Percentiles rank a stretch among this genome's conserved stretches.
phyloP scores from a whole-genome alignment of 2,797 vertebrate genomes.

The Chaunax sp. region DNA sequence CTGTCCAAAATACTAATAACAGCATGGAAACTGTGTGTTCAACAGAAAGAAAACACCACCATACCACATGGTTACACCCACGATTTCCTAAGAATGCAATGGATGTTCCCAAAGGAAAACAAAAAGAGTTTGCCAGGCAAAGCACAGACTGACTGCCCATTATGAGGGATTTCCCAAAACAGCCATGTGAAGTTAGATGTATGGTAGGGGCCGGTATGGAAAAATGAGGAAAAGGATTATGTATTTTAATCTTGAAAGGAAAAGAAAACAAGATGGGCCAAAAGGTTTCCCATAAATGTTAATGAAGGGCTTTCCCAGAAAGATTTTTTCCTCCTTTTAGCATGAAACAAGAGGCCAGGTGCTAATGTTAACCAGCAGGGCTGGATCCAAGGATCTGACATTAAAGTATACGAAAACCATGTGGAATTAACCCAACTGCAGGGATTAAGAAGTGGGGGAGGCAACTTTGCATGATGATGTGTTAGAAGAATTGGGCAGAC shows the following conservation, averaged over 20 bases:
- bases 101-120: slow-evolving; percentile 75
- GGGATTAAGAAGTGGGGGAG: slow-evolving; percentile 45
- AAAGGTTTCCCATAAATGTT: slow-evolving; percentile 83
- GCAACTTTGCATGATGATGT: slow-evolving; percentile 50
- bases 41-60: slow-evolving; percentile 72
- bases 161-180: slow-evolving; percentile 81
- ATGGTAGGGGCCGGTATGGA: slow-evolving; percentile 70
- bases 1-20: slow-evolving; percentile 60
- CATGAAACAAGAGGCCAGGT: slow-evolving; percentile 75
- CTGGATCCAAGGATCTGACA: slow-evolving; percentile 49
- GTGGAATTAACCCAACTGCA: slow-evolving; percentile 43
- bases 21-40: slow-evolving; percentile 63
- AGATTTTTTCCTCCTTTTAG: slow-evolving; percentile 62
- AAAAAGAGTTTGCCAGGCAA: slow-evolving; percentile 68
- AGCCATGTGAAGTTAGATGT: slow-evolving; percentile 67
- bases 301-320: slow-evolving; percentile 85
- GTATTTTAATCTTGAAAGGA: slow-evolving; percentile 70
- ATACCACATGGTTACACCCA: slow-evolving; percentile 75
- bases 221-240: slow-evolving; percentile 64
- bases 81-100: slow-evolving; percentile 80
- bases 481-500: slow-evolving; percentile 43
- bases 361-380: slow-evolving; percentile 74
- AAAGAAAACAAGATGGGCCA: slow-evolving; percentile 62
- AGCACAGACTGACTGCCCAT: slow-evolving; percentile 72
- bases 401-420: slow-evolving; percentile 56